These are phyloP conservation scores for Pseudomyrmex cubaensis DNA, from an alignment of 1,140 invertebrate genomes.

Conservation along the genomic window DNA sequence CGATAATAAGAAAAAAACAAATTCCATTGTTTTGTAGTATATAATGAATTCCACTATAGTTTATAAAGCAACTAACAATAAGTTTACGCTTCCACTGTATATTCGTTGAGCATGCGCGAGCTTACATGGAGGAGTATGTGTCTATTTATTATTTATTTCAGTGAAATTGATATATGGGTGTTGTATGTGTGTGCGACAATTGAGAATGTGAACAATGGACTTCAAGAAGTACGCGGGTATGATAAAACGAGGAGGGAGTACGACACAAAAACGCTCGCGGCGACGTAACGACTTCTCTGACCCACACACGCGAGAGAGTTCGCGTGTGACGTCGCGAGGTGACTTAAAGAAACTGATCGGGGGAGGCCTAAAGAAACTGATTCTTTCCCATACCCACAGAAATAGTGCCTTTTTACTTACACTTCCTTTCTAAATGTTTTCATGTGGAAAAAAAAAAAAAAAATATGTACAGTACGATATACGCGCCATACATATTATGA, in stretches of 20 bases:
- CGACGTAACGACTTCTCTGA: constrained; percentile 70
- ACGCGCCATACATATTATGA: constrained; percentile 51
- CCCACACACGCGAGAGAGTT: constrained; percentile 19
- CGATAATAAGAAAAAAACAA: constrained; percentile 53
- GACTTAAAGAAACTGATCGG: constrained; percentile 27
- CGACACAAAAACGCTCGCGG: constrained; percentile 57
- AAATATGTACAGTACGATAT: constrained; percentile 54
- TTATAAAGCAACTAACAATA: constrained; percentile 68
- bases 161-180: constrained; percentile 53
- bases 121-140: constrained; percentile 50
- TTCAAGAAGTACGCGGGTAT: constrained; percentile 48
- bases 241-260: constrained; percentile 52
- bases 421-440: constrained; percentile 70
- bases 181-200: constrained; percentile 20
- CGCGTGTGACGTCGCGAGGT: constrained; percentile 64
- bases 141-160: constrained; percentile 62
- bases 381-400: constrained; percentile 69
- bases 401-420: constrained; percentile 76
- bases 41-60: constrained; percentile 69
- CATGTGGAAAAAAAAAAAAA: constrained; percentile 51
- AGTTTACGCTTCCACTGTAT: constrained; percentile 73
- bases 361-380: constrained; percentile 70
- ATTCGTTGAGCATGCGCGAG: constrained; percentile 59
- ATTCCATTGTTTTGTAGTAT: constrained; percentile 68
- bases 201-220: constrained; percentile 48